Evolutionary conservation across 2,797 vertebrate genomes (phyloP).

Genomic region (Alcedo quadribrachys): DNA sequence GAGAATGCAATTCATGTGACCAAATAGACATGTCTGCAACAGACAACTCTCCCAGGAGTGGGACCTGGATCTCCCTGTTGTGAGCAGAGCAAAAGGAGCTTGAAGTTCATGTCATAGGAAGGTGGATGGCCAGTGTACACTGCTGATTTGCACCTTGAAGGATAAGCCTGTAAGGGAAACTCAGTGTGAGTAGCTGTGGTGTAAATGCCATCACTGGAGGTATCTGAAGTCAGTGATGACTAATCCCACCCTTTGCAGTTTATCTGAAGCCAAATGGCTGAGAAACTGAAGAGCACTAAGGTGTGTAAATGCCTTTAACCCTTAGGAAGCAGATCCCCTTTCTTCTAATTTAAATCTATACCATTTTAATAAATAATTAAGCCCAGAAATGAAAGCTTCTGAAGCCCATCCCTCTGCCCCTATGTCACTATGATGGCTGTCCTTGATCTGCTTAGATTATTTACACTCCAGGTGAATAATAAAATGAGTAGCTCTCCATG

Average conservation of each 20-base stretch:
- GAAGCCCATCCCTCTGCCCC: background rate
- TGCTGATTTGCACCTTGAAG: background rate
- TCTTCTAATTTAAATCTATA: background rate
- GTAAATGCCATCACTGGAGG: background rate
- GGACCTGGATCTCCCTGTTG: background rate
- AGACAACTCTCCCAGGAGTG: accelerated
- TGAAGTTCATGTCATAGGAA: background rate
- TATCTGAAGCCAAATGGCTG: background rate
- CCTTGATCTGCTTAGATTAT: background rate
- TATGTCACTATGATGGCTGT: background rate
- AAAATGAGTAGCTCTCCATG: background rate
- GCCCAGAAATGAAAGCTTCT: background rate
- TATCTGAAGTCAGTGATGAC: background rate
- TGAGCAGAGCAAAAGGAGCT: background rate
- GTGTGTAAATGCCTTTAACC: background rate
- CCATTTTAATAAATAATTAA: background rate
- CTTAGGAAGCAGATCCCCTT: background rate
- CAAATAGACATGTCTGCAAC: background rate
- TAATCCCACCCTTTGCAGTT: background rate
- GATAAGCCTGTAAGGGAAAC: background rate
- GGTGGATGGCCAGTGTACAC: accelerated
- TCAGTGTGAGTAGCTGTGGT: background rate
- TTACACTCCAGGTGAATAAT: background rate
- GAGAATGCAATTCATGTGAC: background rate
- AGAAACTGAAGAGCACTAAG: background rate